Base-by-base conservation (phyloP, 2,797 vertebrate species). In the Lophotriccus pileatus region DNA sequence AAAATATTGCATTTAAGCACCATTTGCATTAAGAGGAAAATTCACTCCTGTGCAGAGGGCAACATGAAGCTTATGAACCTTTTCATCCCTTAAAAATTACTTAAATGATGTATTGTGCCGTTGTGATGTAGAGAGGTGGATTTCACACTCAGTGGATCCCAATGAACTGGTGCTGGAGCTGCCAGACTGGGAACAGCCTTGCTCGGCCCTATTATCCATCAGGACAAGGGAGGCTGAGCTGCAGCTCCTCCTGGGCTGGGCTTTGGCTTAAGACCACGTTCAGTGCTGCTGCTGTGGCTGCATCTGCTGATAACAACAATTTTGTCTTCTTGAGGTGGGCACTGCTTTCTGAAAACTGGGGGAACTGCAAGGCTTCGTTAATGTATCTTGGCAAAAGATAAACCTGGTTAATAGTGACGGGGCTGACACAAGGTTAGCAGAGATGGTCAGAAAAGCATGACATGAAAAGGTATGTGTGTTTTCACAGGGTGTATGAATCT, bases 1-100 rank as follows among this genome's bases (percentile, higher is more conserved):
- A 95, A 96, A 96, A 96, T 96, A 96, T 93, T 91, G 68, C 90
- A n/a, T 95, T 96, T 96, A 83, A 91, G 87, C 95, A 89, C 67
- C 32, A 28, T 79, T 96, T 94, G 91, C 91, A 77, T 89, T 76
- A 75, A 72, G 80, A 93, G 77, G 44, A 77, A 93, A 91, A 96
- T 93, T 80, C 86, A 83, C 68, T 91, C 62, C 84, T 92, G 74
- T 69, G 77, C 85, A 74, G 90, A 94, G 91, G 93, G 91, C 87
- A 93, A 74, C 87, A 77, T 0, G 2, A 52, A 84, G 60, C 88
- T 91, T 50, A 93, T 89, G 94, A 91, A 94, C 84, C 89, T 73
- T 79, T 67, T 28, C 87, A 72, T 79, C 44, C 85, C 77, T 90
- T 43, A 64, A 74, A 88, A 86, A 88, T 76, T 28, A 43, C 59